Percentiles rank a stretch among this genome's conserved stretches.
Conservation (phyloP, 2,888 invertebrate species). For the Temnothorax ravouxi region DNA sequence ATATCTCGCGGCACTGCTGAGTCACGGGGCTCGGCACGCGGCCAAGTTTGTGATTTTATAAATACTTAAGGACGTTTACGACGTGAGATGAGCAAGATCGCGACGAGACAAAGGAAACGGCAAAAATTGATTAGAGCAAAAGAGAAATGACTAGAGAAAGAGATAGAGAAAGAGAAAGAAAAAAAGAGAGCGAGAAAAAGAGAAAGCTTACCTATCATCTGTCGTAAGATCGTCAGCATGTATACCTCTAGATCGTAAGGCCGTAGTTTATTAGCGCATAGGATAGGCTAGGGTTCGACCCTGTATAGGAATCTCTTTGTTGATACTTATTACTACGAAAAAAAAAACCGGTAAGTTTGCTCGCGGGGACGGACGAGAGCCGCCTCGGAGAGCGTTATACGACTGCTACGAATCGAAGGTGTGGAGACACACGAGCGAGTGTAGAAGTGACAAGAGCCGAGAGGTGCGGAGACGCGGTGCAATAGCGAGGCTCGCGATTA, state of each 20-base stretch:
- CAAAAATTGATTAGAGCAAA: conserved; percentile 30
- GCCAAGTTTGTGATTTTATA: conserved; percentile 87
- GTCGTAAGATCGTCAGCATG: conserved; percentile 84
- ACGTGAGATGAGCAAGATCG: conserved; percentile 66
- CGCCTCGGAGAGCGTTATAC: conserved; percentile 57
- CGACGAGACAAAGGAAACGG: conserved; percentile 31
- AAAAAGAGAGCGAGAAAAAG: conserved; percentile 32
- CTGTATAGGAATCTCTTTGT: conserved; percentile 86
- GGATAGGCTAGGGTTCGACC: conserved; percentile 81
- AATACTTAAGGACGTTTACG: conserved; percentile 84
- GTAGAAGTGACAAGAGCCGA: conserved; percentile 28
- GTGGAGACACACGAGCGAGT: conserved; percentile 36
- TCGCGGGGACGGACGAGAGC: conserved; percentile 61
- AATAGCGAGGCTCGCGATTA: conserved; percentile 77
- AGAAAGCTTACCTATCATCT: conserved; percentile 75
- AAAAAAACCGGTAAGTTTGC: conserved; percentile 73
- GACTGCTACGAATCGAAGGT: conserved; percentile 51
- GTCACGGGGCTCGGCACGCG: conserved; percentile 85
- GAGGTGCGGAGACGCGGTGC: conserved; percentile 73
- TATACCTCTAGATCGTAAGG: conserved; percentile 86
- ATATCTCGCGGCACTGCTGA: conserved; percentile 90
- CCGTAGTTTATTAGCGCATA: conserved; percentile 83
- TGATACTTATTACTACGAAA: conserved; percentile 81
- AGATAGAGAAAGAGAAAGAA: conserved; percentile 19
- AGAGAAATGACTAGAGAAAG: neutral